A percentile compares a stretch with the other conserved stretches of the same genome.
These are phyloP conservation scores for Cyanistes caeruleus DNA, from an alignment of 2,113 vertebrate species.

Conservation along the genomic window DNA sequence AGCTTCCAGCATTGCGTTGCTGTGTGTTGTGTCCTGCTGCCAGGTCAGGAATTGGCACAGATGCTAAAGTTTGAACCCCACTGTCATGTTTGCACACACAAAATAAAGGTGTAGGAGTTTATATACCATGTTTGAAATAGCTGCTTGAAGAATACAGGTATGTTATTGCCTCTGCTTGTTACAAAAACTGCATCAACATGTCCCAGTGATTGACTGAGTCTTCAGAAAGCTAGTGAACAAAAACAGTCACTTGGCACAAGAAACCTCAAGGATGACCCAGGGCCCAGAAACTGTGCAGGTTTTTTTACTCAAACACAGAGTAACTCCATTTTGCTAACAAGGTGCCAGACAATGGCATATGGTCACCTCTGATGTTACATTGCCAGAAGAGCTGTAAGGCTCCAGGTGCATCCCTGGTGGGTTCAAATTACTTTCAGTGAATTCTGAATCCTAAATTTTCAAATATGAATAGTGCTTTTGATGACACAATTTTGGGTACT, in stretches of 20 bases:
- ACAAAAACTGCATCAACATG: not conserved
- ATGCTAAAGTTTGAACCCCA: not conserved
- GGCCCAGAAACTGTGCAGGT: not conserved
- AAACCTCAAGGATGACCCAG: not conserved
- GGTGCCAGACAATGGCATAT: not conserved
- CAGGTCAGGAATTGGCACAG: not conserved
- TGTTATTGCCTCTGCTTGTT: not conserved
- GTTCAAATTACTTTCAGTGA: slow-evolving; percentile 28
- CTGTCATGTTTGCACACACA: not conserved
- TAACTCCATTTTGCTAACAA: not conserved
- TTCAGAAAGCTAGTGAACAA: not conserved
- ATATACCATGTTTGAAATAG: not conserved
- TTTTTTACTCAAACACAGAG: not conserved
- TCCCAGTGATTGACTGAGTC: not conserved
- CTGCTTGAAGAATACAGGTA: not conserved
- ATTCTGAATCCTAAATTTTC: slow-evolving; percentile 13
- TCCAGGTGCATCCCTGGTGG: not conserved
- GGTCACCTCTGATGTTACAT: not conserved
- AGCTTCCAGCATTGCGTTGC: not conserved
- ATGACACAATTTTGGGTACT: not conserved
- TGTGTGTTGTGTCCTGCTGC: not conserved
- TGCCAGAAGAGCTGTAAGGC: not conserved
- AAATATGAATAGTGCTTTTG: slow-evolving; percentile 8
- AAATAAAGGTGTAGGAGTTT: not conserved
- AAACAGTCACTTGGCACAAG: not conserved